Percentiles rank a stretch among this genome's conserved stretches.
These are phyloP conservation scores for Tenthredo scrophulariae DNA, from an alignment of 2,888 invertebrate genomes.

Conservation along the genomic window DNA sequence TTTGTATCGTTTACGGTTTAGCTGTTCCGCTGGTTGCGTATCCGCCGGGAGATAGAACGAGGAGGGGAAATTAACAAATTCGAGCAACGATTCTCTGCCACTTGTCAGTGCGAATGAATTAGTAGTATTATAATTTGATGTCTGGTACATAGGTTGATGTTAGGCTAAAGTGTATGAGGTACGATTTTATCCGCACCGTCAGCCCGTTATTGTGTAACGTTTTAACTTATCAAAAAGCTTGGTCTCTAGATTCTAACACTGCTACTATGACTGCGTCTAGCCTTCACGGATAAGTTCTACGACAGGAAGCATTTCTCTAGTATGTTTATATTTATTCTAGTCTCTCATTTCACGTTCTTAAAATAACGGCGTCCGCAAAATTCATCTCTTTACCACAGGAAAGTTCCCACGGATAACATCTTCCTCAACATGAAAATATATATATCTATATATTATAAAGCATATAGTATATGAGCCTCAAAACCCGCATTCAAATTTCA, in stretches of 20 bases:
- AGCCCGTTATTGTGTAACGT: constrained; percentile 4
- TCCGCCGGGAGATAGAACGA: not conserved
- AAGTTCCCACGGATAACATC: constrained; percentile 53
- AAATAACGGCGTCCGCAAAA: constrained; percentile 36
- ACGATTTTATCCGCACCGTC: constrained; percentile 21
- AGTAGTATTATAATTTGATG: constrained; percentile 40
- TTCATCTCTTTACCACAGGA: constrained; percentile 37
- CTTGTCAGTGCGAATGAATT: constrained; percentile 47
- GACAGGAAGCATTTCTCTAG: constrained; percentile 49
- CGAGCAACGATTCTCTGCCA: constrained; percentile 35
- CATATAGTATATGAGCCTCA: not conserved
- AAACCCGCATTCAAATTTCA: constrained; percentile 52
- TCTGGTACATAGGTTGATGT: not conserved
- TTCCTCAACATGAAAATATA: constrained; percentile 1
- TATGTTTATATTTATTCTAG: constrained; percentile 1
- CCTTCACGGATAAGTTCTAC: not conserved
- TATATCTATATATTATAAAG: not conserved
- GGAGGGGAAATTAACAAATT: constrained; percentile 38
- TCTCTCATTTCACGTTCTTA: constrained; percentile 40
- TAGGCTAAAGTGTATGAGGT: not conserved
- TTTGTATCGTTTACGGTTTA: constrained; percentile 41
- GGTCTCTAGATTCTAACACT: not conserved
- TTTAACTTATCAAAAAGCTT: constrained; percentile 29
- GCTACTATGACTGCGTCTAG: not conserved
- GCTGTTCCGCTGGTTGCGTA: constrained; percentile 35